Base-by-base conservation (phyloP, 2,797 vertebrate genomes). In the Pogoniulus pusillus region DNA sequence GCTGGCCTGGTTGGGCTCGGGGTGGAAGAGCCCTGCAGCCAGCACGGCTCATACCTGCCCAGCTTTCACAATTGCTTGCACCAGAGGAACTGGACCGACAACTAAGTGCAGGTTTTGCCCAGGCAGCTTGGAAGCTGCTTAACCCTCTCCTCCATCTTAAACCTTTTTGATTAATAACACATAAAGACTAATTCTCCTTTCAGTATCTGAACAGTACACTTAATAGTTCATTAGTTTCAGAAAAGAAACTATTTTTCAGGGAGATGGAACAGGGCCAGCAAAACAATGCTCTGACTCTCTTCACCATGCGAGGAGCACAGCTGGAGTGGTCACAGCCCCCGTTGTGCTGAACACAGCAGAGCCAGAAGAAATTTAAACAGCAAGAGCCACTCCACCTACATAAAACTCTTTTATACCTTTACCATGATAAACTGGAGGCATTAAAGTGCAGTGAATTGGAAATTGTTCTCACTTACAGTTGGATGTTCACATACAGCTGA, bases 391-490 rank as follows among this genome's bases (percentile, higher is more conserved):
- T 94, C 93, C 92, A 94, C 92, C 92, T 73, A 88, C 80, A 91
- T 91, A 94, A 94, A 95, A 93, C 85, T 91, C 91, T 89, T 88
- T 90, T 93, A 94, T 70, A 94, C 85, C 82, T 92, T 95, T 81
- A 91, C 90, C 16, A 22, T 93, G 95, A 96, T 96, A 92, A 95
- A 95, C 82, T 85, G 87, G 74, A 93, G 84, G 82, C 78, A 94
- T 95, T 94, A 95, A 91, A 89, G 85, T 81, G 91, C 94, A 92
- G 80, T 54, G 87, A 94, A 92, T 91, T 87, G 93, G 89, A 93
- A 95, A 95, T 53, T 79, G 88, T 75, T 94, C 89, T 94, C 85
- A 78, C 93, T 95, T 90, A 90, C 64, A 91, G 85, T 78, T 93
- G 78, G 87, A 82, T 84, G 79, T 87, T 96, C 93, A 51, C 76